A percentile compares a stretch with the other conserved stretches of the same genome.
Evolutionary conservation across 2,888 invertebrate species (phyloP).

Genomic region (Drosophila putrida): DNA sequence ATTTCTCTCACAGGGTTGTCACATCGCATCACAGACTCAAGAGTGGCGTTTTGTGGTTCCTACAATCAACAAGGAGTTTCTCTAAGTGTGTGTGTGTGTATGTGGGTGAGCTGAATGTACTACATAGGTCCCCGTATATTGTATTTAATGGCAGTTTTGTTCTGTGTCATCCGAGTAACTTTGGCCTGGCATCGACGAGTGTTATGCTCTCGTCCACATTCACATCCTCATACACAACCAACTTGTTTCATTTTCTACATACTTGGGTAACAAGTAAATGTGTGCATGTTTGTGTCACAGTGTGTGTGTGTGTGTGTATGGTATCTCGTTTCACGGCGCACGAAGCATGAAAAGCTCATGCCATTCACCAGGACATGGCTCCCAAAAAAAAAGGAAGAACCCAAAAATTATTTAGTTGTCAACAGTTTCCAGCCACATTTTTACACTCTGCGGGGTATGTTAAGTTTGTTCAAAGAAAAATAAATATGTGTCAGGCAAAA

Average conservation of each 20-base stretch:
- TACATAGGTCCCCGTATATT: constrained; percentile 14
- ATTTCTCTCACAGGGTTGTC: not conserved
- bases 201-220: constrained; percentile 7
- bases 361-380: constrained; percentile 24
- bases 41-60: constrained; percentile 40
- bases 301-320: constrained; percentile 35
- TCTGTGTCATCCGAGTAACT: constrained; percentile 66
- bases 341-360: constrained; percentile 65
- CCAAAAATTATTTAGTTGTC: constrained; percentile 56
- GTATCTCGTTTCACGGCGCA: constrained; percentile 74
- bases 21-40: constrained; percentile 8
- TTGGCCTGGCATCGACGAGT: constrained; percentile 44
- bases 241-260: constrained; percentile 58
- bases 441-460: too few relatives aligned
- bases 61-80: constrained; percentile 49
- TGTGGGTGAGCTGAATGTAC: constrained; percentile 8
- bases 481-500: too few relatives aligned
- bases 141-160: constrained; percentile 57
- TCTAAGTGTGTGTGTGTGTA: constrained; percentile 11
- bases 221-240: constrained; percentile 3
- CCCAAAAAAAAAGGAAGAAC: constrained; percentile 28
- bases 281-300: not conserved
- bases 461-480: too few relatives aligned
- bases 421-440: constrained; percentile 47
- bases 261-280: constrained; percentile 42